phyloP scores from a whole-genome alignment of 2,797 vertebrate genomes.

The Anas capensis region DNA sequence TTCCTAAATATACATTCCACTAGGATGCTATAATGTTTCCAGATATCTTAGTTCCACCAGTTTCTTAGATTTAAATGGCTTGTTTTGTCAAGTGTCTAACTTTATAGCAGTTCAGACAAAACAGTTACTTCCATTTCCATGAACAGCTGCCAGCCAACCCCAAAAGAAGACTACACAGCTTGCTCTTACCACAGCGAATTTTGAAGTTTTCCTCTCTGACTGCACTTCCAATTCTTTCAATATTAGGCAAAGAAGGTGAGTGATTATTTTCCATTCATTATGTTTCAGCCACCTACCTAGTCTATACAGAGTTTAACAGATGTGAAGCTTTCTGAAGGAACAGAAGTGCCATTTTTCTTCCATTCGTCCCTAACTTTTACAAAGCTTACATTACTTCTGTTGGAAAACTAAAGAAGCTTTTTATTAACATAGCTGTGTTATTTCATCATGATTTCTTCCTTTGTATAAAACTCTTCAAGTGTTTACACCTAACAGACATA shows the following conservation, averaged over 20 bases:
- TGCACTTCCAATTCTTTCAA: not conserved
- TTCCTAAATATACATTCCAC: not conserved
- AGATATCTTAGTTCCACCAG: not conserved
- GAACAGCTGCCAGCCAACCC: not conserved
- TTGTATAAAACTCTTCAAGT: not conserved
- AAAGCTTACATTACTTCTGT: not conserved
- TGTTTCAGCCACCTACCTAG: constrained; percentile 11
- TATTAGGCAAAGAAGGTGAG: not conserved
- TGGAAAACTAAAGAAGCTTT: not conserved
- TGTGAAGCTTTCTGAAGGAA: not conserved
- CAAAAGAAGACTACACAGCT: not conserved
- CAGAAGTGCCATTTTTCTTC: not conserved
- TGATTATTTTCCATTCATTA: not conserved
- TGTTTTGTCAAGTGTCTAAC: not conserved
- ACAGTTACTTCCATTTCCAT: not conserved
- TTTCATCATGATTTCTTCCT: not conserved
- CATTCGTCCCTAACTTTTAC: not conserved
- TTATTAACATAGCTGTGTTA: not conserved
- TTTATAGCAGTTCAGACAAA: not conserved
- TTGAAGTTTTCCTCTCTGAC: not conserved
- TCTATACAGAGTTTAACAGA: not conserved
- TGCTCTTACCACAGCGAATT: not conserved
- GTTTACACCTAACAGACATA: not conserved
- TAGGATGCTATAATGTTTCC: not conserved
- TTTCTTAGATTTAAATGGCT: not conserved